phyloP scores from a whole-genome alignment of 2,888 invertebrate genomes.

The Plebejus melissa region DNA sequence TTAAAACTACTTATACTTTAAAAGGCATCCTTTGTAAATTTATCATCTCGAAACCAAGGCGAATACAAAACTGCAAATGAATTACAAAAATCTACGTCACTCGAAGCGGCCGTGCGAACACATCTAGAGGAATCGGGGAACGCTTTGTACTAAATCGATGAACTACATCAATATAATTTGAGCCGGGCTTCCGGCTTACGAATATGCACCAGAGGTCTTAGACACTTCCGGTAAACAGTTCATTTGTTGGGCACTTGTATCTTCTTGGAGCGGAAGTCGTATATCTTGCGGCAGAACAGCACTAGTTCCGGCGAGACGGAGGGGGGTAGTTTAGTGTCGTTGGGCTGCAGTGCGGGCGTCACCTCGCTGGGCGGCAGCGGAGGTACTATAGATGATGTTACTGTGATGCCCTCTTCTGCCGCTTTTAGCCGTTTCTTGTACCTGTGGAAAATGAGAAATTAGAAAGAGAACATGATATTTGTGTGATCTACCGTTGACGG shows the following conservation, averaged over 20 bases:
- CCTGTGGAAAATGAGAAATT: conserved; percentile 64
- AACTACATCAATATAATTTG: conserved; percentile 34
- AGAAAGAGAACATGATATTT: too few species aligned
- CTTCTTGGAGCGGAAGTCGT: conserved; percentile 94
- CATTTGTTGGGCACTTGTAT: conserved; percentile 76
- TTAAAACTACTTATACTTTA: conserved; percentile 72
- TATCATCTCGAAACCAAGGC: conserved; percentile 56
- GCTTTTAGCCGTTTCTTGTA: conserved; percentile 91
- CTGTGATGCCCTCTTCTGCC: conserved; percentile 86
- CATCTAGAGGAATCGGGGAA: conserved; percentile 61
- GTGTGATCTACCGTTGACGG: too few species aligned
- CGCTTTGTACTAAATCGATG: conserved; percentile 64
- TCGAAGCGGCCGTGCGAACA: conserved; percentile 62
- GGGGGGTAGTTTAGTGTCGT: conserved; percentile 83
- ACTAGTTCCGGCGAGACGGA: conserved; percentile 87
- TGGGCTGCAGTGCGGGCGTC: conserved; percentile 67
- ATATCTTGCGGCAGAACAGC: conserved; percentile 94
- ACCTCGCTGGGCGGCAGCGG: conserved; percentile 78
- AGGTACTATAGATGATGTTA: conserved; percentile 86
- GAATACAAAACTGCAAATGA: conserved; percentile 59
- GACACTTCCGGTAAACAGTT: conserved; percentile 37
- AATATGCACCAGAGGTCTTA: conserved; percentile 28
- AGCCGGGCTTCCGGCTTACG: conserved; percentile 1
- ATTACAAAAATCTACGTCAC: conserved; percentile 62
- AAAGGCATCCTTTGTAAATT: conserved; percentile 71